A percentile compares a stretch with the other conserved stretches of the same genome.
These are phyloP conservation scores for Lates calcarifer DNA, from an alignment of 2,113 vertebrate genomes.

Conservation along the genomic window DNA sequence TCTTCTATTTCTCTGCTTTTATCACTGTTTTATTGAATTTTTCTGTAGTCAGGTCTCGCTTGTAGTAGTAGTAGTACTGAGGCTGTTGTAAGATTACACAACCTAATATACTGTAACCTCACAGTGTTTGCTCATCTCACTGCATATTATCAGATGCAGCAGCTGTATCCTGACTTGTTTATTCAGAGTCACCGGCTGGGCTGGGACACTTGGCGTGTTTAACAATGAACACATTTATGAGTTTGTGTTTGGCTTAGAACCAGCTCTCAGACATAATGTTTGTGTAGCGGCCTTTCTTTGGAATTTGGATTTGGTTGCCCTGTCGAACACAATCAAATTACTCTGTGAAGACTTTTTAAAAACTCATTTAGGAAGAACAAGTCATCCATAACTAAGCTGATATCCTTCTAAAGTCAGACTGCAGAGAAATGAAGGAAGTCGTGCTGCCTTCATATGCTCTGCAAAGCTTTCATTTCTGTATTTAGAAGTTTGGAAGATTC, in stretches of 20 bases:
- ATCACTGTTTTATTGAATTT: too few relatives aligned
- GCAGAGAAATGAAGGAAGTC: neutral
- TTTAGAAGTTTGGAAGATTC: neutral
- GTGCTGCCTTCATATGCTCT: neutral
- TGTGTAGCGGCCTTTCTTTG: neutral
- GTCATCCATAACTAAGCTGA: slow-evolving; percentile 4
- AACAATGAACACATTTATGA: slow-evolving; percentile 1
- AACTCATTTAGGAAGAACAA: slow-evolving; percentile 3
- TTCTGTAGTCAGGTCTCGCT: too few relatives aligned
- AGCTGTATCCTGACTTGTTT: slow-evolving; percentile 2
- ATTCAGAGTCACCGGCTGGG: slow-evolving; percentile 14
- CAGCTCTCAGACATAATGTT: slow-evolving; percentile 20
- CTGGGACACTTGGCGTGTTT: slow-evolving; percentile 1
- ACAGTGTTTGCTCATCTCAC: neutral
- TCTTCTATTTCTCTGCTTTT: too few relatives aligned
- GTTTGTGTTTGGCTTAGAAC: neutral
- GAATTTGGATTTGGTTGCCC: neutral
- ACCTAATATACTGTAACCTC: neutral
- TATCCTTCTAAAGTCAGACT: neutral
- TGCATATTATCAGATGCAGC: neutral
- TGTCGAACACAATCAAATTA: neutral
- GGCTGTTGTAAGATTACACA: neutral
- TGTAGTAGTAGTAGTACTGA: too few relatives aligned
- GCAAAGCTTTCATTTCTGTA: neutral
- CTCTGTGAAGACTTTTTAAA: too few relatives aligned